A percentile compares a stretch with the other conserved stretches of the same genome.
These are phyloP conservation scores for Volucella bombylans DNA, from an alignment of 2,888 invertebrate genomes.

Conservation along the genomic window DNA sequence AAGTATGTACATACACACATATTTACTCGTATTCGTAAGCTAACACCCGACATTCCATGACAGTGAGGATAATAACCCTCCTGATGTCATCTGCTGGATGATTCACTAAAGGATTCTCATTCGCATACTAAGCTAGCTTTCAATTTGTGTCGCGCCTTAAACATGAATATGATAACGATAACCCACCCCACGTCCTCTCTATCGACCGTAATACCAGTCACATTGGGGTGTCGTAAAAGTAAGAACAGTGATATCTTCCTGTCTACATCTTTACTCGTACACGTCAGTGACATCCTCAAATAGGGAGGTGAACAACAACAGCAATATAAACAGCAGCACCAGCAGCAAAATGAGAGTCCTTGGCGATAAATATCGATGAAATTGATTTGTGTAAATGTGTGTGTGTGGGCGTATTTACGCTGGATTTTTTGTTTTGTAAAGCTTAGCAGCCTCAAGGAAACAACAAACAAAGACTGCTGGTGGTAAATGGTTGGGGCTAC, in stretches of 20 bases:
- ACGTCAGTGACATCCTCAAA: conserved; percentile 13
- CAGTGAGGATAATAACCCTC: conserved; percentile 57
- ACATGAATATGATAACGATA: conserved; percentile 12
- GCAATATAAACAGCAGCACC: neutral
- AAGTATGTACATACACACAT: conserved; percentile 1
- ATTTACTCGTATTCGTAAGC: conserved; percentile 12
- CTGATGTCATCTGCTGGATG: conserved; percentile 60
- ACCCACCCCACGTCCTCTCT: neutral
- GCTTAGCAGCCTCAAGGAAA: conserved; percentile 52
- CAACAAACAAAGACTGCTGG: conserved; percentile 48
- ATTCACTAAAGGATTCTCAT: conserved; percentile 52
- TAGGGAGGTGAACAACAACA: no score
- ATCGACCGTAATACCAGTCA: neutral
- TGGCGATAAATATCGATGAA: conserved; percentile 67
- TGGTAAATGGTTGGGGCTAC: neutral
- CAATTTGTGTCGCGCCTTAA: conserved; percentile 7
- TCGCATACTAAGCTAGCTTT: conserved; percentile 1
- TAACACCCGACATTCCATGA: conserved; percentile 36
- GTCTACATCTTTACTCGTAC: conserved; percentile 9
- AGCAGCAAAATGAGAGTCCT: conserved; percentile 14
- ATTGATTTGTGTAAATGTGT: conserved; percentile 54
- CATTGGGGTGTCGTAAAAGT: conserved; percentile 34
- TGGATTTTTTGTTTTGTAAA: conserved; percentile 40
- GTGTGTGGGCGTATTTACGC: conserved; percentile 32
- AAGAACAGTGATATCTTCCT: conserved; percentile 54